Percentiles rank a stretch among this genome's conserved stretches.
These are phyloP conservation scores for Poeciliopsis infans DNA, from an alignment of 2,797 vertebrate species.

Conservation along the genomic window DNA sequence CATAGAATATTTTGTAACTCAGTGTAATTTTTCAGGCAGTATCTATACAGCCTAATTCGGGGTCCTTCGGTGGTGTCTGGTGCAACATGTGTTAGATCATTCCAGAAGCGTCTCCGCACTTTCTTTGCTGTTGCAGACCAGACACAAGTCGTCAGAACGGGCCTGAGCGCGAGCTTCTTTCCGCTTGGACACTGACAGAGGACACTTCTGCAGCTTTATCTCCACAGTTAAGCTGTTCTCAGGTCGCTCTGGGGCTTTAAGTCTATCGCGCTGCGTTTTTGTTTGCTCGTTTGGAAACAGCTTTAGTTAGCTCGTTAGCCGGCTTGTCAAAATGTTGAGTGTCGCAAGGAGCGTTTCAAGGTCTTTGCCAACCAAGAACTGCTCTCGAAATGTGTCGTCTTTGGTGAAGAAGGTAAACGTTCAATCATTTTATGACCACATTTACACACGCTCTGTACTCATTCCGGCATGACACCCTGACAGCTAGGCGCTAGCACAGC, in stretches of 20 bases:
- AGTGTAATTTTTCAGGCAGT: slow-evolving; percentile 47
- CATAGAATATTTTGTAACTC: neutral
- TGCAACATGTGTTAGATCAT: slow-evolving; percentile 80
- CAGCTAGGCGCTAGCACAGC: slow-evolving; percentile 23
- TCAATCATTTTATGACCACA: neutral
- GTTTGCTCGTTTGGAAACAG: neutral
- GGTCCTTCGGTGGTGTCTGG: slow-evolving; percentile 60
- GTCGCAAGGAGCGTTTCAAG: slow-evolving; percentile 69
- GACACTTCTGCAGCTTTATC: neutral
- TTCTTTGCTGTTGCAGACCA: neutral
- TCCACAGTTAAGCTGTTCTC: neutral
- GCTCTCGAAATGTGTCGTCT: slow-evolving; percentile 59
- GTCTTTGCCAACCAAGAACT: slow-evolving; percentile 55
- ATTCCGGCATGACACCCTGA: neutral
- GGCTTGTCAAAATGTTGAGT: slow-evolving; percentile 70
- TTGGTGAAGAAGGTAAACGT: slow-evolving; percentile 74
- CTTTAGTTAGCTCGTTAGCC: slow-evolving; percentile 8
- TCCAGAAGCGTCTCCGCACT: slow-evolving; percentile 72
- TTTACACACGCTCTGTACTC: fast-evolving
- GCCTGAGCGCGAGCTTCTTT: no score
- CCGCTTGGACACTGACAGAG: neutral
- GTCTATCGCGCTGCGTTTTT: neutral
- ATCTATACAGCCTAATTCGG: fast-evolving
- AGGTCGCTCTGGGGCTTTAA: neutral
- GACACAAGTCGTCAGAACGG: neutral